Conservation (phyloP, 1,140 invertebrate species). For the Amyelois transitella region DNA sequence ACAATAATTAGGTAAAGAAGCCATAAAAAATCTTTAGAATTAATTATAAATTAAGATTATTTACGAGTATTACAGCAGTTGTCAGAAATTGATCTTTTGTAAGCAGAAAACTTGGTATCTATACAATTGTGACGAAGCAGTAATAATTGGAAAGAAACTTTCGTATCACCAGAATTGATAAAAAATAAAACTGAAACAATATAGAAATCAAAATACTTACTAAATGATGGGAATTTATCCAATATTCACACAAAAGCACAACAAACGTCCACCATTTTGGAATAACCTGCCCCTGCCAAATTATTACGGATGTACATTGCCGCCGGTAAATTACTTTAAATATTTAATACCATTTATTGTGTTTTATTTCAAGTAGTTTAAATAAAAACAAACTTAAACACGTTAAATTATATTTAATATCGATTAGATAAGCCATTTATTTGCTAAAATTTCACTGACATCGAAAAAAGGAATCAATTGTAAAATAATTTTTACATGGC, state of each 20-base stretch:
- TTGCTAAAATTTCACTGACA: background rate
- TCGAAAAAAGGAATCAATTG: background rate
- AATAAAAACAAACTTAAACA: background rate
- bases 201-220: constrained; percentile 15
- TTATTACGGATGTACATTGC: constrained; percentile 45
- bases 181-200: background rate
- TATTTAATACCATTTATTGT: background rate
- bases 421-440: background rate
- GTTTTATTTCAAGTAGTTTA: background rate
- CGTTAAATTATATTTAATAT: background rate
- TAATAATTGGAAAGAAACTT: no score
- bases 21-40: constrained; percentile 1
- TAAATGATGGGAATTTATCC: background rate
- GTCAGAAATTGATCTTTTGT: constrained; percentile 34
- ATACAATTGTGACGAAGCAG: no score
- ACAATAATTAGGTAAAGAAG: background rate
- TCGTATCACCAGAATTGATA: no score
- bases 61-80: constrained; percentile 10
- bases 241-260: constrained; percentile 58
- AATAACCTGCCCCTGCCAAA: constrained; percentile 53
- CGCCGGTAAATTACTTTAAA: background rate
- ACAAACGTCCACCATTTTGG: constrained; percentile 75
- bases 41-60: constrained; percentile 1
- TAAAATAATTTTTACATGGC: background rate
- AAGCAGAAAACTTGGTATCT: no score